Evolutionary conservation across 2,113 vertebrate genomes (phyloP).

Genomic region (Pelobates fuscus): DNA sequence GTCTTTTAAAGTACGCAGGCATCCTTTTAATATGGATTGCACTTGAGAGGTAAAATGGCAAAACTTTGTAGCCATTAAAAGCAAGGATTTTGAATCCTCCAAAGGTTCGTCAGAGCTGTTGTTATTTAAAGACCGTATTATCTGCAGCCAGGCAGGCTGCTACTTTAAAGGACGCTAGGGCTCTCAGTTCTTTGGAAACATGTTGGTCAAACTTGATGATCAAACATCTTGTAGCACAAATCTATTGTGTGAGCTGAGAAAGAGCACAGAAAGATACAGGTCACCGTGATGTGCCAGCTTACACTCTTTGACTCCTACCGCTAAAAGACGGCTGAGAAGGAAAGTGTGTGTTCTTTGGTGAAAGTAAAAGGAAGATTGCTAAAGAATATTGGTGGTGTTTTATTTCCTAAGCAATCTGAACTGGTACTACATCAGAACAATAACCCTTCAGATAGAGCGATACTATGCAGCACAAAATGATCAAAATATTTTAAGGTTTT

Average conservation of each 20-base stretch:
- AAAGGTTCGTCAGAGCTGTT: conserved; percentile 28
- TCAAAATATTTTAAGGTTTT: conserved; percentile 21
- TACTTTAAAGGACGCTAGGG: conserved; percentile 23
- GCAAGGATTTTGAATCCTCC: conserved; percentile 30
- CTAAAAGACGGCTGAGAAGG: conserved; percentile 8
- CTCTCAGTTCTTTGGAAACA: conserved; percentile 41
- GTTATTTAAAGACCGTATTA: conserved; percentile 48
- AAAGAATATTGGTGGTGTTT: not conserved
- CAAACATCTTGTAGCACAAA: conserved; percentile 36
- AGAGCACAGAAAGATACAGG: conserved; percentile 30
- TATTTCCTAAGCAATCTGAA: not conserved
- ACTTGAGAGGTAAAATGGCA: conserved; percentile 28
- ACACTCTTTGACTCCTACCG: conserved; percentile 13
- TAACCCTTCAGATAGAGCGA: conserved; percentile 13
- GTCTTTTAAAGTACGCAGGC: conserved; percentile 10
- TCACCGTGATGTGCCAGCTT: conserved; percentile 13
- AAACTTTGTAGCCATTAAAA: conserved; percentile 43
- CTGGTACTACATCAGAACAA: conserved; percentile 15
- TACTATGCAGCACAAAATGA: conserved; percentile 18
- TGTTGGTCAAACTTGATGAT: conserved; percentile 44
- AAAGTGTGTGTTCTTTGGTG: not conserved
- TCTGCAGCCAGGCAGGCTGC: conserved; percentile 28
- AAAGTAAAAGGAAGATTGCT: not conserved
- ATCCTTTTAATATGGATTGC: conserved; percentile 11
- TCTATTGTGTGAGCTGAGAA: conserved; percentile 41